Conservation (phyloP, 2,888 invertebrate species). For the Hecatera dysodea region DNA sequence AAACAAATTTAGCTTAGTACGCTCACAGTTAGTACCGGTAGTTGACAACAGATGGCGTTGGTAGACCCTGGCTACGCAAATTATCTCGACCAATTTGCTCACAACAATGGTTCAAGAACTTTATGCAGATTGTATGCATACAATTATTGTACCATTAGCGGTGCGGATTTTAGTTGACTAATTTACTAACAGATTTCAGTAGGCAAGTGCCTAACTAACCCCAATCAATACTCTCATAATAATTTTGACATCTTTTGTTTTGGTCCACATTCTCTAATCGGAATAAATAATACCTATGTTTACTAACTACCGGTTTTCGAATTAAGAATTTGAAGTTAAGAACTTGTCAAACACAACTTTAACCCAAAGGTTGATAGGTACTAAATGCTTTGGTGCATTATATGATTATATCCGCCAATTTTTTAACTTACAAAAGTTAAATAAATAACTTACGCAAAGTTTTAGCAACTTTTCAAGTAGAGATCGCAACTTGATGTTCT, state of each 20-base stretch:
- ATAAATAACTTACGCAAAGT: no score
- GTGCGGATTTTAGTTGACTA: conserved; percentile 1
- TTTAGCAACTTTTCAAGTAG: no score
- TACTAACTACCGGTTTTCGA: background rate
- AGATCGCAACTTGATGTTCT: no score
- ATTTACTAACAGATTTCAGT: no score
- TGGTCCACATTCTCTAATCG: background rate
- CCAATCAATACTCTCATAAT: no score
- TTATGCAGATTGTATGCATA: conserved; percentile 6
- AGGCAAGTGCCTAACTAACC: no score
- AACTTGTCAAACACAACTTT: no score
- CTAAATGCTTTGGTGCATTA: no score
- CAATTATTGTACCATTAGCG: conserved; percentile 4
- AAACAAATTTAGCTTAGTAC: background rate
- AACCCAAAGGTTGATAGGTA: no score
- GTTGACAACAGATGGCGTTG: conserved; percentile 44
- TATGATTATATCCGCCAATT: no score
- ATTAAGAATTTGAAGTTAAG: background rate
- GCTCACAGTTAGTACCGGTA: background rate
- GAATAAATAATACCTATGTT: background rate
- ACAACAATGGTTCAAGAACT: conserved; percentile 12
- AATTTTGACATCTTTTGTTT: background rate
- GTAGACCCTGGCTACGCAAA: background rate
- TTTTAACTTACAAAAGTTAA: no score
- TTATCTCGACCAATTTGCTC: background rate